Evolutionary conservation across 64 coral and sea anemone species (phyloP).

Genomic region (Orbicella faveolata): DNA sequence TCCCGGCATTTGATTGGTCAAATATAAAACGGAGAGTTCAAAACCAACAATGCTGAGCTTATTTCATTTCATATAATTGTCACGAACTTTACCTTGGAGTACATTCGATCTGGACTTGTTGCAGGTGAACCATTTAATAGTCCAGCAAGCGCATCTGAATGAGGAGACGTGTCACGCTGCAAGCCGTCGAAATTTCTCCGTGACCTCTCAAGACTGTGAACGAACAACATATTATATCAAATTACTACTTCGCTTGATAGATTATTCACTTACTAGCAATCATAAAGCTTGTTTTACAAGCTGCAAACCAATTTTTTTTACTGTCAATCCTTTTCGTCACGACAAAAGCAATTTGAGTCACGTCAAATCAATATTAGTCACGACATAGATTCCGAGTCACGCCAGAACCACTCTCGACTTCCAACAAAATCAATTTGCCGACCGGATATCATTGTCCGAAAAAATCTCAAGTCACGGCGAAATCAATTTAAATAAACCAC

Average conservation of each 20-base stretch:
- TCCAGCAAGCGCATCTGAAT: constrained; percentile 54
- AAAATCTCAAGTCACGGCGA: too few relatives aligned
- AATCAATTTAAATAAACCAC: not conserved
- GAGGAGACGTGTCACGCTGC: constrained; percentile 21
- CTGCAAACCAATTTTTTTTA: too few relatives aligned
- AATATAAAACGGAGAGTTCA: too few relatives aligned
- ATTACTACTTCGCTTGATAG: not conserved
- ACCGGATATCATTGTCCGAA: too few relatives aligned
- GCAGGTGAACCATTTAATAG: constrained; percentile 61
- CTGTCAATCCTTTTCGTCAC: too few relatives aligned
- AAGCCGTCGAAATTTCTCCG: constrained; percentile 48
- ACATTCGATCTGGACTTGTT: constrained; percentile 73
- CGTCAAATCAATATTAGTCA: too few relatives aligned
- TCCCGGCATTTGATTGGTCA: too few relatives aligned
- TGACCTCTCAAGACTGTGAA: constrained; percentile 77
- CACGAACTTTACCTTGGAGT: constrained; percentile 30
- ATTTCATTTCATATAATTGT: not conserved
- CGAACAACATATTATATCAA: not conserved
- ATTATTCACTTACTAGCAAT: not conserved
- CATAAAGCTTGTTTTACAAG: not conserved
- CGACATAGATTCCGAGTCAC: too few relatives aligned
- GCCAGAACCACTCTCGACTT: too few relatives aligned
- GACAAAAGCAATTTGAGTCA: too few relatives aligned
- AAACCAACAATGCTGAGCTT: too few relatives aligned
- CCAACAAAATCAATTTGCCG: too few relatives aligned